phyloP scores from a whole-genome alignment of 2,888 invertebrate species.

The Malacosoma neustria region DNA sequence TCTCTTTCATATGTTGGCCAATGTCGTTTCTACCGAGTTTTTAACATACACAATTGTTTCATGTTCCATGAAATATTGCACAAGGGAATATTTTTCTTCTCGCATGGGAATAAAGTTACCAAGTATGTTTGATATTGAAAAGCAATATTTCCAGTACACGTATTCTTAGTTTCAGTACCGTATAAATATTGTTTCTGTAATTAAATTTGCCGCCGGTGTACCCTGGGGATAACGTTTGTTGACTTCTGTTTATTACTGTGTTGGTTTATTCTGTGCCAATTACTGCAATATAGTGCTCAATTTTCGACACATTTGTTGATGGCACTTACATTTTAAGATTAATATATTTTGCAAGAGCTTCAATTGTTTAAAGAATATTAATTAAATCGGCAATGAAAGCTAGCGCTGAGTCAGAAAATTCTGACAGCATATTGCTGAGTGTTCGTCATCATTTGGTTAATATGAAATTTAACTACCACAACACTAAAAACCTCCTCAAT shows the following conservation, averaged over 20 bases:
- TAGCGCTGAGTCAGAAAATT: too few species aligned
- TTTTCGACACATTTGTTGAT: too few species aligned
- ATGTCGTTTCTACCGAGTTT: neutral
- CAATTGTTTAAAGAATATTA: too few species aligned
- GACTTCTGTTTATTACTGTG: slow-evolving; percentile 15
- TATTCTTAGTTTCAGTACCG: slow-evolving; percentile 26
- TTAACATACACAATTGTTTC: neutral
- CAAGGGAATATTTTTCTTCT: slow-evolving; percentile 1
- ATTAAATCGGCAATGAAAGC: too few species aligned
- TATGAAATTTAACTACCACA: too few species aligned
- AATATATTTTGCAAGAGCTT: too few species aligned
- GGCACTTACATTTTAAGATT: too few species aligned
- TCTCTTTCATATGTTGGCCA: neutral
- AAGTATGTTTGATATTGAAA: slow-evolving; percentile 15
- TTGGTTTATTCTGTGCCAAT: neutral
- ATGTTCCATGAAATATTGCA: neutral
- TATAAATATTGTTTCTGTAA: slow-evolving; percentile 19
- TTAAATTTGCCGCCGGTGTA: slow-evolving; percentile 16
- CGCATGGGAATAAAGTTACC: slow-evolving; percentile 20
- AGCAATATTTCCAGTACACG: slow-evolving; percentile 23
- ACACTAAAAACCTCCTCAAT: too few species aligned
- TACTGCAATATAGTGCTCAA: too few species aligned
- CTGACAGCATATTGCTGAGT: too few species aligned
- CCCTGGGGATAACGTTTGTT: slow-evolving; percentile 18
- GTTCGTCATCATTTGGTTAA: too few species aligned